Percentiles rank a stretch among this genome's conserved stretches.
phyloP scores from a whole-genome alignment of 2,797 vertebrate species.

The Menidia menidia region DNA sequence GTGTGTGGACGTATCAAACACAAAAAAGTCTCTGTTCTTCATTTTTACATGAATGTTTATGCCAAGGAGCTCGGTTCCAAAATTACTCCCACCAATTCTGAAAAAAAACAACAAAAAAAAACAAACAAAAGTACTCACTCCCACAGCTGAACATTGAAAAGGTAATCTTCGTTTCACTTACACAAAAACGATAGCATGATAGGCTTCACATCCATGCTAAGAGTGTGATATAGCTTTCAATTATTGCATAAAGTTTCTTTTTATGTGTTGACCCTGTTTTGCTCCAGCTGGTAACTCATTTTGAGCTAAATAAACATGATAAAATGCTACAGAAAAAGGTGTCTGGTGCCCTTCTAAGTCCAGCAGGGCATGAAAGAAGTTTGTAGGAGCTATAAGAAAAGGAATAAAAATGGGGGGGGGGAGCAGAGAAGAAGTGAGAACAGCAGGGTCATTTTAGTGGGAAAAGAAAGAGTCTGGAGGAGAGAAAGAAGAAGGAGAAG shows the following conservation, averaged over 20 bases:
- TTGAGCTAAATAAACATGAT: not conserved
- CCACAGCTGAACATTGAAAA: constrained; percentile 57
- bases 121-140: constrained; percentile 45
- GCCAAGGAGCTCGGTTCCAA: constrained; percentile 64
- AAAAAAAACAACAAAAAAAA: no score
- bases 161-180: not conserved
- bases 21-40: constrained; percentile 45
- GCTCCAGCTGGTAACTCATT: constrained; percentile 26
- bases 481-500: constrained; percentile 31
- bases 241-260: constrained; percentile 27
- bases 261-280: constrained; percentile 27
- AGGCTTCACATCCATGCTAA: constrained; percentile 5
- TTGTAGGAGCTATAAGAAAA: not conserved
- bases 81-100: constrained; percentile 65
- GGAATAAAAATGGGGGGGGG: not conserved
- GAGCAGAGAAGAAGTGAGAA: not conserved
- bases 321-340: no score
- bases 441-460: constrained; percentile 13
- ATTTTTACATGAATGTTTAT: constrained; percentile 56
- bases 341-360: no score
- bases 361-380: not conserved
- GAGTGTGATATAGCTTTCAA: not conserved
- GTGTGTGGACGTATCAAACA: constrained; percentile 32
- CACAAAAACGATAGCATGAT: constrained; percentile 2
- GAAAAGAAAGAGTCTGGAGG: constrained; percentile 29